These are phyloP conservation scores for Abramis brama DNA, from an alignment of 2,113 vertebrate species.

Conservation along the genomic window DNA sequence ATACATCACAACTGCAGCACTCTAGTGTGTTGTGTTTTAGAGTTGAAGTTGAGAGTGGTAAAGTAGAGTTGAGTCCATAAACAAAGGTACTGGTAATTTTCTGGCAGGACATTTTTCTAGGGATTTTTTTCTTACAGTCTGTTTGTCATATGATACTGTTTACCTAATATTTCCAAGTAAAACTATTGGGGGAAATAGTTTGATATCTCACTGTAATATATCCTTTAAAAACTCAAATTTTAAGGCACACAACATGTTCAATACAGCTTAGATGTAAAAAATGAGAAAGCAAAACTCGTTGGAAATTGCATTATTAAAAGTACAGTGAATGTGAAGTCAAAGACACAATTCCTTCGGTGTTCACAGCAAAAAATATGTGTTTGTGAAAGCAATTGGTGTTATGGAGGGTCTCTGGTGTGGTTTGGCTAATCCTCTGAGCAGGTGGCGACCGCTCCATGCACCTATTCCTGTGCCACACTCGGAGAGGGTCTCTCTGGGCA, in stretches of 20 bases:
- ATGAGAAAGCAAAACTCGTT: not conserved
- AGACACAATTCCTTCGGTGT: not conserved
- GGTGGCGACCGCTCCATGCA: slow-evolving; percentile 53
- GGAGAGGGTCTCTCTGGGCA: slow-evolving; percentile 38
- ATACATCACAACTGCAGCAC: not conserved
- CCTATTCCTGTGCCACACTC: slow-evolving; percentile 31
- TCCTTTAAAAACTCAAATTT: not conserved
- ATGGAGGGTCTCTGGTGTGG: slow-evolving; percentile 17
- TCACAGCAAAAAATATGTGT: not conserved
- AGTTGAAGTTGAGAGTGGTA: too few species aligned
- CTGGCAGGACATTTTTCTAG: not conserved
- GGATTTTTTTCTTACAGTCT: not conserved
- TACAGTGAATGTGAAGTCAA: not conserved
- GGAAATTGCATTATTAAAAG: not conserved
- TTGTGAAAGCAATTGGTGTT: not conserved
- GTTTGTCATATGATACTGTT: not conserved
- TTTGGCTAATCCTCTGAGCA: slow-evolving; percentile 56
- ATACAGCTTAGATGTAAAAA: not conserved
- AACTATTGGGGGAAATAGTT: not conserved
- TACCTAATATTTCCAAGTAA: not conserved
- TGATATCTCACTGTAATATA: not conserved
- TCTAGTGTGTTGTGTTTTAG: not conserved
- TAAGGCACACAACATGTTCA: not conserved
- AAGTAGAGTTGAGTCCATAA: too few species aligned
- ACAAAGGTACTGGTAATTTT: not conserved